phyloP scores from a whole-genome alignment of 2,888 invertebrate species.

The Lepetodrilus schrolli region DNA sequence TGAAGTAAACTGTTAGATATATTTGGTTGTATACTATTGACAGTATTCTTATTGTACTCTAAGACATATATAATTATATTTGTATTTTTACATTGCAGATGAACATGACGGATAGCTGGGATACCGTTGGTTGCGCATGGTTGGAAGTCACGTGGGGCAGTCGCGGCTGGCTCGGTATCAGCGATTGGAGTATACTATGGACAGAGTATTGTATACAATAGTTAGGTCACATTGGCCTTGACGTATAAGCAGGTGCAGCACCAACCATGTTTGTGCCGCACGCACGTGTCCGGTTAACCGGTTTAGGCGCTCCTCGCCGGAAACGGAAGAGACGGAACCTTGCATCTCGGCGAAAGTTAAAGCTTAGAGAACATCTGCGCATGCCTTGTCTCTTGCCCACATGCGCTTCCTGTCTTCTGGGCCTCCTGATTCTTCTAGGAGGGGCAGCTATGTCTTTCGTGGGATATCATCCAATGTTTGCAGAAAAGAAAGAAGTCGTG shows the following conservation, averaged over 20 bases:
- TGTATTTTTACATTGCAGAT: background rate
- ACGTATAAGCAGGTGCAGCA: background rate
- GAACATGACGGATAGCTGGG: background rate
- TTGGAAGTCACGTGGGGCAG: background rate
- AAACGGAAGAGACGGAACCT: slow-evolving; percentile 32
- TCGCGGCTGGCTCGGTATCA: background rate
- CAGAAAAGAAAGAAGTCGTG: background rate
- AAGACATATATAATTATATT: background rate
- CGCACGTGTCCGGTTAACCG: slow-evolving; percentile 50
- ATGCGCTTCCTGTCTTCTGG: slow-evolving; percentile 42
- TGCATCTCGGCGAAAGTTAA: slow-evolving; percentile 42
- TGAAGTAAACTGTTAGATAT: too few relatives aligned
- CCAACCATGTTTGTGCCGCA: slow-evolving; percentile 47
- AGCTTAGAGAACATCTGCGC: slow-evolving; percentile 44
- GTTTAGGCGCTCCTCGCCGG: slow-evolving; percentile 11
- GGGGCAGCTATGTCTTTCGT: slow-evolving; percentile 57
- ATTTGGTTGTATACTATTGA: too few relatives aligned
- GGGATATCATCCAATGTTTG: slow-evolving; percentile 52
- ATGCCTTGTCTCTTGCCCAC: slow-evolving; percentile 51
- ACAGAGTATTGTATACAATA: background rate
- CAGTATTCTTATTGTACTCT: too few relatives aligned
- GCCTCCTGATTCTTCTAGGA: slow-evolving; percentile 41
- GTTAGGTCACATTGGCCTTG: background rate
- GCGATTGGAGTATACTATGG: background rate
- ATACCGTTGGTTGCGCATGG: background rate